phyloP scores from a whole-genome alignment of 2,888 invertebrate genomes.

The Mesorhabditis sp. region DNA sequence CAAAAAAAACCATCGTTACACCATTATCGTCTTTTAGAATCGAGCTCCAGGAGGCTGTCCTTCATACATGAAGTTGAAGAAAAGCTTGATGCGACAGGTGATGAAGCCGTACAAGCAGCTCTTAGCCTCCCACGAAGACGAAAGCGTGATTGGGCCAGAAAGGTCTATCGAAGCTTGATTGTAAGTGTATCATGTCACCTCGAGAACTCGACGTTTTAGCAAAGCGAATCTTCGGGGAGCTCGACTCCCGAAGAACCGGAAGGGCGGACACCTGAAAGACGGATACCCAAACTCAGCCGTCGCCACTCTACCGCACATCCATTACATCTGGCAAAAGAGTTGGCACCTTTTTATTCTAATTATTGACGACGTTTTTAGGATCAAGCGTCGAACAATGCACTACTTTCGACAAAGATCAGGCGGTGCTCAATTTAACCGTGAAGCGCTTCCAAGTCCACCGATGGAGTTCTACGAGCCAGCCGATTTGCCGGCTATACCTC shows the following conservation, averaged over 20 bases:
- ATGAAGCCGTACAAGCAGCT: not conserved
- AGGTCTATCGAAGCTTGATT: conserved; percentile 39
- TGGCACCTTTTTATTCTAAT: not conserved
- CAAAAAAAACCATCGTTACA: too few relatives aligned
- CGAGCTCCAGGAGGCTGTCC: not conserved
- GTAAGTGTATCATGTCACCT: conserved; percentile 14
- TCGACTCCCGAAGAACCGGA: conserved; percentile 23
- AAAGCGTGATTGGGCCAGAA: conserved; percentile 43
- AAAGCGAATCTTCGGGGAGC: conserved; percentile 23
- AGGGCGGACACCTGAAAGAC: conserved; percentile 8
- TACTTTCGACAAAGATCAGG: conserved; percentile 23
- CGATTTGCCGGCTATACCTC: conserved; percentile 43
- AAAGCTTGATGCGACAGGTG: not conserved
- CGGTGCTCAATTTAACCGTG: not conserved
- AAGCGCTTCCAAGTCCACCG: conserved; percentile 28
- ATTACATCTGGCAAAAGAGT: conserved; percentile 43
- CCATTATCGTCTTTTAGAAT: not conserved
- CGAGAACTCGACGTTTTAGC: conserved; percentile 8
- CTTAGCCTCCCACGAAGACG: conserved; percentile 26
- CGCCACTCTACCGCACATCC: conserved; percentile 22
- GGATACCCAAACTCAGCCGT: conserved; percentile 6
- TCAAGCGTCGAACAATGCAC: conserved; percentile 30
- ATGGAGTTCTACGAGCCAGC: conserved; percentile 54
- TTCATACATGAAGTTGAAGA: not conserved
- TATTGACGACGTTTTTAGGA: conserved; percentile 14